These are phyloP conservation scores for Pipa parva DNA, from an alignment of 2,113 vertebrate genomes.

Conservation along the genomic window DNA sequence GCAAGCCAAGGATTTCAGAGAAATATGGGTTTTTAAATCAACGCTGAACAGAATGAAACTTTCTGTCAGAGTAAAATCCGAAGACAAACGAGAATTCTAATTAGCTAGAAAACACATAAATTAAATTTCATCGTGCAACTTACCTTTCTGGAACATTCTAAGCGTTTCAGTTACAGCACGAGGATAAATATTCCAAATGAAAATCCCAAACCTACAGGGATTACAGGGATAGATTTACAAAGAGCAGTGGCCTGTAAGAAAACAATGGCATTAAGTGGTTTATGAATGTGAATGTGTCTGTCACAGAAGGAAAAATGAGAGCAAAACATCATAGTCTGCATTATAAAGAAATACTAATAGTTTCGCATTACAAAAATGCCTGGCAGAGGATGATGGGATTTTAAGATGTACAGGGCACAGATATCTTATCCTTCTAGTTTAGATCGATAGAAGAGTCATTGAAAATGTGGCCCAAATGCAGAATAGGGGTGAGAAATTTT, in stretches of 20 bases:
- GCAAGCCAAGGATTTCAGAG: conserved; percentile 14
- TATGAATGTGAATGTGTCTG: background rate
- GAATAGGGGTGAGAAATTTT: no score
- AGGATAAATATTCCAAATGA: conserved; percentile 6
- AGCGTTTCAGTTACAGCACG: background rate
- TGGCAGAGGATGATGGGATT: no score
- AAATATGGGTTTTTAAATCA: conserved; percentile 15
- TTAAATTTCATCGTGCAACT: conserved; percentile 13
- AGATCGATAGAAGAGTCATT: no score
- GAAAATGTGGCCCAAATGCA: no score
- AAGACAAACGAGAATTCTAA: conserved; percentile 34
- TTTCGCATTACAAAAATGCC: no score
- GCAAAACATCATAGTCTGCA: background rate
- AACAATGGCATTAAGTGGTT: background rate
- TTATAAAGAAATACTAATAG: no score
- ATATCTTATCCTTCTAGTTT: no score
- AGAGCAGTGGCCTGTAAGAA: background rate
- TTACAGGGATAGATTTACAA: background rate
- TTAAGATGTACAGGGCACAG: no score
- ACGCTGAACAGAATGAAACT: conserved; percentile 16
- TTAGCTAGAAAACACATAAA: conserved; percentile 30
- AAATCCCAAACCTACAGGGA: background rate
- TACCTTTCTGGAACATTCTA: conserved; percentile 9
- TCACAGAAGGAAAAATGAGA: background rate
- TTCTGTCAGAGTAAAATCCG: conserved; percentile 6